Percentiles rank a stretch among this genome's conserved stretches.
These are phyloP conservation scores for Mechanitis mazaeus DNA, from an alignment of 2,888 invertebrate species.

Conservation along the genomic window DNA sequence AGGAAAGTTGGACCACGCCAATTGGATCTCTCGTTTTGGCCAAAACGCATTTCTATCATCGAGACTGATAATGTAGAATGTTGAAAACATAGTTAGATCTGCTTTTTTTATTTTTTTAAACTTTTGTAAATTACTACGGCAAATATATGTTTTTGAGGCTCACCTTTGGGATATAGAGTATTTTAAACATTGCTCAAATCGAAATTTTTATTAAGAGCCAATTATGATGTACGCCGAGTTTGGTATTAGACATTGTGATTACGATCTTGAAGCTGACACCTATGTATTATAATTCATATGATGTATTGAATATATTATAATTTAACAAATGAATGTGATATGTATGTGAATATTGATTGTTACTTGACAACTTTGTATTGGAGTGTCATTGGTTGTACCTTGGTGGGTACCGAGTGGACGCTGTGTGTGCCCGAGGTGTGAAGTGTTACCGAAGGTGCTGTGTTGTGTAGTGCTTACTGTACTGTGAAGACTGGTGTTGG, in stretches of 20 bases:
- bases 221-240: constrained; percentile 63
- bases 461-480: constrained; percentile 56
- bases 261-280: constrained; percentile 60
- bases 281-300: constrained; percentile 45
- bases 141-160: constrained; percentile 64
- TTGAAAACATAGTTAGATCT: constrained; percentile 70
- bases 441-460: constrained; percentile 64
- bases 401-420: constrained; percentile 37
- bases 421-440: constrained; percentile 46
- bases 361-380: constrained; percentile 53
- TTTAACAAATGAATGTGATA: constrained; percentile 70
- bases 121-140: constrained; percentile 60
- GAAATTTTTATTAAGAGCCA: constrained; percentile 67
- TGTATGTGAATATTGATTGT: constrained; percentile 56
- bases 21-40: constrained; percentile 71
- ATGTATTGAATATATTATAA: constrained; percentile 44
- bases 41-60: constrained; percentile 72
- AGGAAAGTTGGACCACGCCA: constrained; percentile 49
- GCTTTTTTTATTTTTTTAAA: constrained; percentile 68
- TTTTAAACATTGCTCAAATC: constrained; percentile 71
- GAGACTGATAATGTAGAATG: constrained; percentile 74
- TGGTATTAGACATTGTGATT: constrained; percentile 57
- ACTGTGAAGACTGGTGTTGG: constrained; percentile 39
- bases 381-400: constrained; percentile 16
- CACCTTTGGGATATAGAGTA: constrained; percentile 68